Evolutionary conservation across 2,888 invertebrate genomes (phyloP), one percentile per base, ranked within the genome.

Genomic region (Hanleya hanleyi): DNA sequence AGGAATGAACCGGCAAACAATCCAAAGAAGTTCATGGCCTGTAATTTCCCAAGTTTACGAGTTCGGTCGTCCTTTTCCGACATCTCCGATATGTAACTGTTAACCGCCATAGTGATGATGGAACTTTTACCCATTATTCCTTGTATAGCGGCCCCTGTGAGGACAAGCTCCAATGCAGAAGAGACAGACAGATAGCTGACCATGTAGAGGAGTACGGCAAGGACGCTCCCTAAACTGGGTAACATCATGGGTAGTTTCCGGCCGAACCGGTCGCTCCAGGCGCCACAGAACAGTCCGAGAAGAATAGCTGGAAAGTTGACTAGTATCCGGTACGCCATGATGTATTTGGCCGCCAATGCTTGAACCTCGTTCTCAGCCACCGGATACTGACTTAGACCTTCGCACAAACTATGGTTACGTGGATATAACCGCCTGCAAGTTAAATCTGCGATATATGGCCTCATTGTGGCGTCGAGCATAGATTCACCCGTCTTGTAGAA

Each of bases 1-100:
- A 87, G 71, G 26, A 90, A 81, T 5, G 88, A 88, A 2, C 90
- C 87, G 9, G 79, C 80, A 73, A 89, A 89, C 62, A 88, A 80
- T 2, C 90, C 90, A 67, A 90, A 87, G 74, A 87, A 89, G 73
- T 88, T 90, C 88, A 89, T 90, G 1, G 88, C 86, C 64, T 90
- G 78, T 9, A 90, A 83, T 36, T 83, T 83, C 0, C 89, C 88
- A 33, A 90, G 78, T 38, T 85, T 82, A 36, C 79, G 73, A 0
- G 90, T 90, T 15, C 90, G 74, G 36, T 87, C 81, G 18, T 84
- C 85, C 36, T 78, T 76, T 70, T 83, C 82, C 5, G 86, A 87
- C 22, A 85, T 83, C 71, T 90, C 90, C 5, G 88, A 79, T 18
- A 89, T 84, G 77, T 90, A 89, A 68, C 89, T 89, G 81, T 90